Conservation (phyloP, 1,140 invertebrate genomes). For the Riptortus pedestris region DNA sequence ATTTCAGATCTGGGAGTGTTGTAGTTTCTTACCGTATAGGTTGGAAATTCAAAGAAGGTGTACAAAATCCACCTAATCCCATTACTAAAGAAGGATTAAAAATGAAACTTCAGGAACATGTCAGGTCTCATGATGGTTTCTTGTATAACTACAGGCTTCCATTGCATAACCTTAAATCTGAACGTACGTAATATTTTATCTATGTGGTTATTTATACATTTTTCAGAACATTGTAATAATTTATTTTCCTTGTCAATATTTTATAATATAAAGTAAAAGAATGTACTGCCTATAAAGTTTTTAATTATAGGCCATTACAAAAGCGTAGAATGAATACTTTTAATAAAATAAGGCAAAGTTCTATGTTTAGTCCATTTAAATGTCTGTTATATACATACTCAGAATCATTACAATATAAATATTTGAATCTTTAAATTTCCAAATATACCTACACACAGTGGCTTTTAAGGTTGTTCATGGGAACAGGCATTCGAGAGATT, state of each 20-base stretch:
- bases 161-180: constrained; percentile 39
- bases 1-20: constrained; percentile 49
- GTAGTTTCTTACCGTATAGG: constrained; percentile 51
- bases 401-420: too few species aligned
- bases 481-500: too few species aligned
- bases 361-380: too few species aligned
- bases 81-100: constrained; percentile 42
- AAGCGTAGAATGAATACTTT: too few species aligned
- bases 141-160: constrained; percentile 45
- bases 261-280: background rate
- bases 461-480: too few species aligned
- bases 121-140: constrained; percentile 42
- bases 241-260: background rate
- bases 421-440: too few species aligned
- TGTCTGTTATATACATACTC: too few species aligned
- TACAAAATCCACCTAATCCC: constrained; percentile 41
- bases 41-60: constrained; percentile 46
- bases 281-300: background rate
- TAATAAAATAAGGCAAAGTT: too few species aligned
- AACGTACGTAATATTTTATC: constrained; percentile 33
- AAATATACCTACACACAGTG: too few species aligned
- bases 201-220: background rate
- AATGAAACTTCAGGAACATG: constrained; percentile 39
- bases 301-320: background rate
- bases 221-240: too few species aligned